phyloP scores from a whole-genome alignment of 2,113 vertebrate species.

The Chauna torquata region DNA sequence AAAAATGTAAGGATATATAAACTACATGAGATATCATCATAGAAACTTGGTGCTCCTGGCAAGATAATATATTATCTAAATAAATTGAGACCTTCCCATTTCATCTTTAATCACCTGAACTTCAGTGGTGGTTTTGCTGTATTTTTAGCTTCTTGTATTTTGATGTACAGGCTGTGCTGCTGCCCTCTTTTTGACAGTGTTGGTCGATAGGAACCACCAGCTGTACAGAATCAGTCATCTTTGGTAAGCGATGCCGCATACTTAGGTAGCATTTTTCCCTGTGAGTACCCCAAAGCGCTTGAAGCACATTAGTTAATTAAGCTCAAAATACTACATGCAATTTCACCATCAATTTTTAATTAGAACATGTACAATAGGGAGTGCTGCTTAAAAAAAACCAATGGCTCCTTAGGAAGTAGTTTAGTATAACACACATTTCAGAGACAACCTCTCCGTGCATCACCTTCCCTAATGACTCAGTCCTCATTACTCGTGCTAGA shows the following conservation, averaged over 20 bases:
- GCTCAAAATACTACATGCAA: background rate
- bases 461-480: background rate
- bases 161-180: background rate
- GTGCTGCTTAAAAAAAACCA: conserved; percentile 33
- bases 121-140: background rate
- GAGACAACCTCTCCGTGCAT: background rate
- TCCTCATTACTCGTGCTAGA: background rate
- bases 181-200: background rate
- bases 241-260: background rate
- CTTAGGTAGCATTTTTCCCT: background rate
- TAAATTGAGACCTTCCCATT: background rate
- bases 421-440: background rate
- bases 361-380: conserved; percentile 33
- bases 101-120: background rate
- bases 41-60: background rate
- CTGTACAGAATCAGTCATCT: background rate
- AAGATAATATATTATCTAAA: background rate
- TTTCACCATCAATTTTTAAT: conserved; percentile 57
- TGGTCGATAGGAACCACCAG: background rate
- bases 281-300: background rate
- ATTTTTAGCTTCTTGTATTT: background rate
- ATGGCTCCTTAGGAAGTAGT: conserved; percentile 21
- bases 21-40: background rate
- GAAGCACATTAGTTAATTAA: conserved; percentile 28
- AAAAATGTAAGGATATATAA: background rate